phyloP scores from a whole-genome alignment of 2,797 vertebrate genomes.

The Centroberyx gerrardi region DNA sequence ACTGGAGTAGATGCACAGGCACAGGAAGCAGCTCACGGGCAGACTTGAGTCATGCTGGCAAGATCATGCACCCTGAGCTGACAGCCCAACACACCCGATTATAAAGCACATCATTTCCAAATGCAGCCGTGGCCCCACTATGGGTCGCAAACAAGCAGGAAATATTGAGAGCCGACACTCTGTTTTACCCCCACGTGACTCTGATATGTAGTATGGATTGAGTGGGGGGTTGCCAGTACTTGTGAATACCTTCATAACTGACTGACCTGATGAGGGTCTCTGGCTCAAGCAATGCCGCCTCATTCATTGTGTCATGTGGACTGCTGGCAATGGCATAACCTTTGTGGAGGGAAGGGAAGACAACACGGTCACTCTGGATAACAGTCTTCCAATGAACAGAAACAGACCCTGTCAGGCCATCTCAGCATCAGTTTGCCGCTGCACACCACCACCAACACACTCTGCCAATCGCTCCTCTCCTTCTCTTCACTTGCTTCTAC shows the following conservation, averaged over 20 bases:
- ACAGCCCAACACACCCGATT: conserved; percentile 83
- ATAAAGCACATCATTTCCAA: conserved; percentile 79
- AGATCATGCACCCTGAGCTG: conserved; percentile 84
- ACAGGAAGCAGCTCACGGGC: conserved; percentile 84
- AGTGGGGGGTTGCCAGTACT: conserved; percentile 2
- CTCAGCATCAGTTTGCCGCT: conserved; percentile 79
- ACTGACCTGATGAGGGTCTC: conserved; percentile 67
- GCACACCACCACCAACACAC: conserved; percentile 63
- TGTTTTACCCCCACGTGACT: conserved; percentile 31
- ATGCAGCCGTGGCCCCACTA: conserved; percentile 63
- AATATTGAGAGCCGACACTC: conserved; percentile 8
- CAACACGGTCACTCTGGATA: conserved; percentile 83
- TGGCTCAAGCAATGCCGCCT: conserved; percentile 66
- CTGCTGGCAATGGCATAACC: conserved; percentile 87
- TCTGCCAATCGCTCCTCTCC: conserved; percentile 63
- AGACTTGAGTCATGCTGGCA: conserved; percentile 88
- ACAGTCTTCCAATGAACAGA: conserved; percentile 81
- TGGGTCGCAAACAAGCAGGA: conserved; percentile 51
- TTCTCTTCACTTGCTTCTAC: conserved; percentile 57
- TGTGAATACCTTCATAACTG: conserved; percentile 39
- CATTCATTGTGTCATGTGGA: conserved; percentile 84
- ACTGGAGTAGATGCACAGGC: conserved; percentile 83
- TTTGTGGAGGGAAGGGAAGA: conserved; percentile 81
- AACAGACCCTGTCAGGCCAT: conserved; percentile 83
- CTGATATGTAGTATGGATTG: conserved; percentile 27